These are phyloP conservation scores for Bovichtus variegatus DNA, from an alignment of 2,797 vertebrate species.

Conservation along the genomic window DNA sequence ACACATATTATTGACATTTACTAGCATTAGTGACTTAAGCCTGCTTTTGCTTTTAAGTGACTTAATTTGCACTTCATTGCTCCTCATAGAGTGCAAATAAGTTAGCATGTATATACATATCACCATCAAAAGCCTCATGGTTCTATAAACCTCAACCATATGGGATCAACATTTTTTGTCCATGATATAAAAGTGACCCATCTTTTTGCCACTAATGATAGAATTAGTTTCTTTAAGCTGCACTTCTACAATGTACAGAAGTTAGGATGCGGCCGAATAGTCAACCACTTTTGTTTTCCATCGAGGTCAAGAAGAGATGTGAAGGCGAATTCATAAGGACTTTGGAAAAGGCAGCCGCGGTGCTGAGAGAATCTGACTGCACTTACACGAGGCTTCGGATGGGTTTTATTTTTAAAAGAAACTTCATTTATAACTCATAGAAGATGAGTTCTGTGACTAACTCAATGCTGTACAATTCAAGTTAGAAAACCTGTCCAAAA, in stretches of 20 bases:
- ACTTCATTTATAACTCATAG: too few relatives aligned
- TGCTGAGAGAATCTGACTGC: too few relatives aligned
- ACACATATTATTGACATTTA: neutral
- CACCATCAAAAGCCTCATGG: neutral
- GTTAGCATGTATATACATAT: neutral
- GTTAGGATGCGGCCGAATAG: neutral
- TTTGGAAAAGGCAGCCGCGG: too few relatives aligned
- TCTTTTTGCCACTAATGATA: neutral
- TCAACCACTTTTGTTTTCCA: too few relatives aligned
- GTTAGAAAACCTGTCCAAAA: too few relatives aligned
- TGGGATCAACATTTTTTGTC: slow-evolving; percentile 3
- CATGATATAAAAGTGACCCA: neutral
- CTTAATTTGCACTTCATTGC: slow-evolving; percentile 16
- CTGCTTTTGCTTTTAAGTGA: neutral
- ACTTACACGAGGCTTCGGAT: too few relatives aligned
- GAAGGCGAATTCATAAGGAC: too few relatives aligned
- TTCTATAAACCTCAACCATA: slow-evolving; percentile 1
- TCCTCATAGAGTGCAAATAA: neutral
- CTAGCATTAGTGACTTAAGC: neutral
- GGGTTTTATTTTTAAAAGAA: too few relatives aligned
- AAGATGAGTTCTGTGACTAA: too few relatives aligned
- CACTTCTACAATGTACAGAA: neutral
- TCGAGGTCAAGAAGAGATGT: too few relatives aligned
- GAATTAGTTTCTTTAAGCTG: neutral
- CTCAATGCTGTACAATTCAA: too few relatives aligned